Percentiles rank a stretch among this genome's conserved stretches.
phyloP scores from a whole-genome alignment of 2,797 vertebrate species.

The Crocidura indochinensis region DNA sequence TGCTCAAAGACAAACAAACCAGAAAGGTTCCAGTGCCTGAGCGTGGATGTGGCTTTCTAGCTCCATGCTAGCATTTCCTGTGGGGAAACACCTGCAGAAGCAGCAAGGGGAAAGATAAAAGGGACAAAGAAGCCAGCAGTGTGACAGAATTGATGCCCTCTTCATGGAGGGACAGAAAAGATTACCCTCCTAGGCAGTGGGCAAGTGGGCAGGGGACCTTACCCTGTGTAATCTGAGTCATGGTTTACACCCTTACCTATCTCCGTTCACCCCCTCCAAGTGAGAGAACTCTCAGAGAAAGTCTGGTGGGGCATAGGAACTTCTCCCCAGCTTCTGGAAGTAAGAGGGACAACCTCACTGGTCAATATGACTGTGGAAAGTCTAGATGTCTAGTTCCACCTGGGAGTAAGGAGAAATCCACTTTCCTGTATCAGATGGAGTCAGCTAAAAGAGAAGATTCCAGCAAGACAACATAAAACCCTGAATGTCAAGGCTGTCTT shows the following conservation, averaged over 20 bases:
- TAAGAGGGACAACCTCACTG: background rate
- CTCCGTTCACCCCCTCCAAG: background rate
- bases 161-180: background rate
- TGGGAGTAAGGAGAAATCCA: background rate
- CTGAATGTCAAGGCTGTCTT: background rate
- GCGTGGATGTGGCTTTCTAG: background rate
- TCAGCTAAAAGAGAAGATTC: background rate
- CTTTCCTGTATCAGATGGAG: background rate
- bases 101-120: background rate
- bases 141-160: background rate
- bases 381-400: background rate
- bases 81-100: background rate
- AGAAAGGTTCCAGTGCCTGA: background rate
- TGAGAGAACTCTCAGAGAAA: background rate
- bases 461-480: background rate
- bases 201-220: background rate
- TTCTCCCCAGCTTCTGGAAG: background rate
- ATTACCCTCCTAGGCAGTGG: background rate
- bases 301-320: background rate
- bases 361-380: background rate
- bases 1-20: background rate
- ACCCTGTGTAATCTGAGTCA: background rate
- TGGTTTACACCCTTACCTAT: background rate
- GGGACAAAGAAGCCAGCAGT: background rate
- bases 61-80: conserved; percentile 7